phyloP scores from a whole-genome alignment of 2,113 vertebrate genomes.

The Balaeniceps rex region DNA sequence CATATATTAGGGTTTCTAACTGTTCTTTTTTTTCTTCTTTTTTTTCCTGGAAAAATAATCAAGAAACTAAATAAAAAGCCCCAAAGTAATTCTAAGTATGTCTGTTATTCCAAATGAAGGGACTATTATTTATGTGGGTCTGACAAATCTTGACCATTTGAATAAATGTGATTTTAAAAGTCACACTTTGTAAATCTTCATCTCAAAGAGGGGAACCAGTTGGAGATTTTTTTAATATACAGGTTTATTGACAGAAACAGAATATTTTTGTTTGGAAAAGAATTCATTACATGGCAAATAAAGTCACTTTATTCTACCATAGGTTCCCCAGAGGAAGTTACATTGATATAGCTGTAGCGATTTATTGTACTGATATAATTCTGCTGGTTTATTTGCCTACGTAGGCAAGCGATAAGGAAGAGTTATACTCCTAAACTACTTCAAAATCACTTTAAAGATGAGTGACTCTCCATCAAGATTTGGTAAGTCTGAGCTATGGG shows the following conservation, averaged over 20 bases:
- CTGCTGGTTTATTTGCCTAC: not conserved
- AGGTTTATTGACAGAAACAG: not conserved
- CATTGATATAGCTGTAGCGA: fast-evolving
- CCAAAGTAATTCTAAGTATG: not conserved
- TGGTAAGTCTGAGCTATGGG: not conserved
- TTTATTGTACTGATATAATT: not conserved
- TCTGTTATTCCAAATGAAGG: not conserved
- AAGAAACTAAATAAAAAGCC: not conserved
- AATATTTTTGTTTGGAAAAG: not conserved
- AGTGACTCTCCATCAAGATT: not conserved
- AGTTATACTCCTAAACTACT: not conserved
- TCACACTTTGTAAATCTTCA: not conserved
- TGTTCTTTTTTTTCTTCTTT: not conserved
- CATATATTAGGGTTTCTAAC: not conserved
- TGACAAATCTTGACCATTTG: not conserved
- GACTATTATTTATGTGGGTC: not conserved
- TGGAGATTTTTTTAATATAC: not conserved
- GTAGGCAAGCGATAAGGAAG: not conserved
- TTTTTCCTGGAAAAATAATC: not conserved
- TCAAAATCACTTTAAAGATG: not conserved
- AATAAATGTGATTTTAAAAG: not conserved
- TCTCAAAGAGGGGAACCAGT: not conserved
- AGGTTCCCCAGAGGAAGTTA: not conserved
- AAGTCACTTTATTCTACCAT: not conserved
- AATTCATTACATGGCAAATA: not conserved